Evolutionary conservation across 2,113 vertebrate species (phyloP), one percentile per base, ranked within the genome.

Genomic region (Genyomyrus donnyi): DNA sequence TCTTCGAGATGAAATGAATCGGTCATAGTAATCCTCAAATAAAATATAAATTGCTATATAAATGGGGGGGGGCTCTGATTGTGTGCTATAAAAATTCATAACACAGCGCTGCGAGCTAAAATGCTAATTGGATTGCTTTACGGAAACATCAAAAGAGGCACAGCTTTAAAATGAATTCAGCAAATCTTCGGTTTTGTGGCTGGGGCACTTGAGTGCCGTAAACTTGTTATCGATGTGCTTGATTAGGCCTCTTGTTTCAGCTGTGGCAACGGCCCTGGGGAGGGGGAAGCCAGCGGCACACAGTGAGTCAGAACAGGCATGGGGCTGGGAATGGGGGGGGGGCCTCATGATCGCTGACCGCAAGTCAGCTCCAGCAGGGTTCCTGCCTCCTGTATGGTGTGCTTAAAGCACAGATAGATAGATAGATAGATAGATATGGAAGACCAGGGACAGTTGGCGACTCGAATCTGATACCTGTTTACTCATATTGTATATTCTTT

Each of bases 121-220:
- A 58, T 84, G 49, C 50, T 89, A 89, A 89, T 89, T 89, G 49
- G 27, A n/a, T 89, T 53, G n/a, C 45, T 83, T 80, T 80, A 80
- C 48, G n/a, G 88, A 52, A 49, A 87, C 42, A 90, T 74, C 84
- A 90, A 70, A 87, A 87, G 45, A 86, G 56, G 45, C 19, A 11
- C 11, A 10, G 52, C 85, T 90, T 48, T 21, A 11, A 70, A 87
- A 87, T 52, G 56, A 90, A 90, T 90, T 52, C 84, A 50, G 89
- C 52, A 45, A 62, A 90, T 86, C n/a, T 66, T 66, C n/a, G 13
- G 42, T 31, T 80, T 86, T 15, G 39, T 50, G 52, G 89, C 52
- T 27, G 11, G 56, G 48, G 27, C 45, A 53, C 52, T 27, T n/a
- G 56, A 46, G 49, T 52, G n/a, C 85, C 49, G 15, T 48, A 35